Conservation (phyloP, 1,140 invertebrate genomes). For the Leucophenga varia region DNA sequence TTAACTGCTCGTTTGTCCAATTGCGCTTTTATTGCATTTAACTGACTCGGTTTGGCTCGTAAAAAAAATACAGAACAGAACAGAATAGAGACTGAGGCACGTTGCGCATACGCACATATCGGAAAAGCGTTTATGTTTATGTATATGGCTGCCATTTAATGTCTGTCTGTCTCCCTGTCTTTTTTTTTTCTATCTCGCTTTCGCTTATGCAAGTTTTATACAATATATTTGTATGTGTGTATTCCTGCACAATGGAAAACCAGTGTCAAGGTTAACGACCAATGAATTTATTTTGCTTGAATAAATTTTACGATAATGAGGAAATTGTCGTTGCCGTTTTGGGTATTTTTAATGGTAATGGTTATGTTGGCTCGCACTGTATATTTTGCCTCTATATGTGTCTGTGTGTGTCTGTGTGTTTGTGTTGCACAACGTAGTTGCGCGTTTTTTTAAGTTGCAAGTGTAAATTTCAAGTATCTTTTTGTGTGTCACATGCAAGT, state of each 20-base stretch:
- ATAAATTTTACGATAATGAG: conserved; percentile 58
- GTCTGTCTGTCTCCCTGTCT: no score
- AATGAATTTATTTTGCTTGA: conserved; percentile 58
- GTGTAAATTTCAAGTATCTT: no score
- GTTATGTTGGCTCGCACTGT: conserved; percentile 20
- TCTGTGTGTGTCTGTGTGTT: conserved; percentile 23
- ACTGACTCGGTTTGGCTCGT: neutral
- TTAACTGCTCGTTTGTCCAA: no score
- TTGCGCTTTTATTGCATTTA: neutral
- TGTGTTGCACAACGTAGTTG: conserved; percentile 10
- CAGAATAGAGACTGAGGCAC: no score
- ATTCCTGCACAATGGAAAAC: conserved; percentile 47
- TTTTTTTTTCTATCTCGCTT: no score
- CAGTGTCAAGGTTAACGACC: conserved; percentile 58
- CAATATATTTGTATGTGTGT: neutral
- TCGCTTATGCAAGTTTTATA: no score
- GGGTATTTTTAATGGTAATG: conserved; percentile 56
- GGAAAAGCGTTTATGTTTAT: no score
- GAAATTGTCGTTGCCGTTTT: conserved; percentile 57
- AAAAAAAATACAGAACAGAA: conserved; percentile 4
- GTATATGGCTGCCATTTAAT: no score
- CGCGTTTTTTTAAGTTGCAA: no score
- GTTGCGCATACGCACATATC: no score
- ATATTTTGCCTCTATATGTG: conserved; percentile 17
- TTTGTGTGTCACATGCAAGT: neutral